phyloP scores from a whole-genome alignment of 2,888 invertebrate genomes.

The Chrysopilus asiliformis region DNA sequence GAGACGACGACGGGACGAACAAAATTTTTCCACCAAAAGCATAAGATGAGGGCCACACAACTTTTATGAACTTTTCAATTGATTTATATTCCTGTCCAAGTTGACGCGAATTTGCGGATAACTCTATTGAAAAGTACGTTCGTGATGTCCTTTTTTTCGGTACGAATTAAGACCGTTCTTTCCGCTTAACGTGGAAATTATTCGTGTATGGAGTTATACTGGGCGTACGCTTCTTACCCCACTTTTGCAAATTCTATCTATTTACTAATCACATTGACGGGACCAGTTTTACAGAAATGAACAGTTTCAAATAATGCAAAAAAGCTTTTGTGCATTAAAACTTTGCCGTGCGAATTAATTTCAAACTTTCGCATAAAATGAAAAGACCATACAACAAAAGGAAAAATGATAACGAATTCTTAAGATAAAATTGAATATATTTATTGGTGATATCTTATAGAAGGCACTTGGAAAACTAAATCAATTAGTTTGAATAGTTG shows the following conservation, averaged over 20 bases:
- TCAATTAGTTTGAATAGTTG: too few relatives aligned
- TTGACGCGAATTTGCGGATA: conserved; percentile 11
- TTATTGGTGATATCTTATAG: too few relatives aligned
- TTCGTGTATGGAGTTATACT: background rate
- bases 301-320: background rate
- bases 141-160: background rate
- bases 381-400: too few relatives aligned
- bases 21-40: too few relatives aligned
- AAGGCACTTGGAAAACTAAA: too few relatives aligned
- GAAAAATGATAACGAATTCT: too few relatives aligned
- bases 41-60: too few relatives aligned
- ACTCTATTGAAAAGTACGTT: conserved; percentile 6
- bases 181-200: background rate
- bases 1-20: too few relatives aligned
- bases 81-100: conserved; percentile 12
- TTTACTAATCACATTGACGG: background rate
- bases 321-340: conserved; percentile 6
- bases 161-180: background rate
- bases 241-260: too few relatives aligned
- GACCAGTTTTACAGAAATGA: background rate
- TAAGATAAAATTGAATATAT: too few relatives aligned
- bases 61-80: conserved; percentile 14
- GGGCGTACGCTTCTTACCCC: too few relatives aligned
- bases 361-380: too few relatives aligned
- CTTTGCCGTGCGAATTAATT: conserved; percentile 1